Conservation (phyloP, 2,888 invertebrate genomes). For the Brachyptera putata region DNA sequence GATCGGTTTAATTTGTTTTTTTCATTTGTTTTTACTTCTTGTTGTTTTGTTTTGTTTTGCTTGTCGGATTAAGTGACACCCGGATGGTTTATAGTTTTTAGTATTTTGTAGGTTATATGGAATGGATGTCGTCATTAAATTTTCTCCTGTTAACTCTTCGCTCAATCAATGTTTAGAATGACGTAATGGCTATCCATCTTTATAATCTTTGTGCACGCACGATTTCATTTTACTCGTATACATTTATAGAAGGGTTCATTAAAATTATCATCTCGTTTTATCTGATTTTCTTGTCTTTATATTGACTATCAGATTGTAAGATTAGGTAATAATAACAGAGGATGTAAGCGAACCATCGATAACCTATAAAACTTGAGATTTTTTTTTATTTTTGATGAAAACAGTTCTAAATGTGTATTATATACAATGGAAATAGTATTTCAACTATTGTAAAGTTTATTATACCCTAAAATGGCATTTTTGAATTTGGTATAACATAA, state of each 20-base stretch:
- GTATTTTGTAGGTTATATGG: no score
- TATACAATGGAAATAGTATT: no score
- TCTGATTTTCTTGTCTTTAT: no score
- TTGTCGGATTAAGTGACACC: not conserved
- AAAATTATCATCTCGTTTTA: slow-evolving; percentile 6
- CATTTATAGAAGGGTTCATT: slow-evolving; percentile 2
- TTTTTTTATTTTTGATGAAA: no score
- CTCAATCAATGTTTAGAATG: not conserved
- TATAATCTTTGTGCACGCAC: not conserved
- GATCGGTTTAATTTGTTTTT: not conserved
- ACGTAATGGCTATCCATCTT: not conserved
- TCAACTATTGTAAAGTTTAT: no score
- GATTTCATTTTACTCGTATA: slow-evolving; percentile 4
- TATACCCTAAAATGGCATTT: no score
- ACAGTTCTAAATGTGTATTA: no score
- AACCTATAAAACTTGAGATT: no score
- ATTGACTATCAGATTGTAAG: no score
- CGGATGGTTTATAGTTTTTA: not conserved
- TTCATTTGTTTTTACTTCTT: not conserved
- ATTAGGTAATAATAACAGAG: no score
- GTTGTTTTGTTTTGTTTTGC: not conserved
- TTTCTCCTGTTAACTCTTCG: not conserved
- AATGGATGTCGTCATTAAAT: not conserved
- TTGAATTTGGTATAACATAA: no score
- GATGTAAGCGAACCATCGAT: no score